Evolutionary conservation across 2,797 vertebrate species (phyloP), one percentile per base, ranked within the genome.

Genomic region (Trachops cirrhosus): DNA sequence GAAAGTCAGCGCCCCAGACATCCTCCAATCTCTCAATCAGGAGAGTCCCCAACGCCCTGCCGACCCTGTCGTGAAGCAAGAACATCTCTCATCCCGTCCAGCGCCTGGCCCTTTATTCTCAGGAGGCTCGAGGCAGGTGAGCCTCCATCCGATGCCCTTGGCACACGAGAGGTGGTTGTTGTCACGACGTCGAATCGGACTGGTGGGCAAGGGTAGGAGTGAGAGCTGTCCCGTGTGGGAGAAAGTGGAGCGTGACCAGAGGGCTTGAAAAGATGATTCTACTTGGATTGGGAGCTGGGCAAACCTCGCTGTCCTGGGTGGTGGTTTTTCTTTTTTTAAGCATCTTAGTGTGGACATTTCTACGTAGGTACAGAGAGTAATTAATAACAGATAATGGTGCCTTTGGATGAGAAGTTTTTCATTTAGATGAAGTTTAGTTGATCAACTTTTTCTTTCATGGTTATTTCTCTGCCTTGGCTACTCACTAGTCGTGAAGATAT

Each of bases 1-100:
- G 99, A 97, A 99, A 9, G 97, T 97, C 86, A 99, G 98, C 94
- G 94, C 95, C 2, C 98, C 98, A 1, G 99, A 98, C 97, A 98
- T 99, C 78, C 98, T 99, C 41, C 98, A 98, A 79, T 97, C 99
- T 52, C 93, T 98, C 74, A 98, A 92, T 26, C 97, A 74, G 62
- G 97, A 97, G 83, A 93, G 95, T 24, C 80, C 68, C 78, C 96
- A 71, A 87, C 19, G n/a, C 34, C 52, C 78, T 83, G 50, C 89
- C 3, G 70, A 71, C 93, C 97, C 82, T 26, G 86, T 41, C 14
- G 86, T n/a, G 37, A 96, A 97, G 86, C 96, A 93, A 37, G 97
- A 97, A 0, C 50, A 86, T 3, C 21, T 95, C 50, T 90, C 90
- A 22, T 78, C 80, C 62, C 96, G 78, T 73, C 92, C 93, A 7